Evolutionary conservation across 2,113 vertebrate genomes (phyloP), one percentile per base, ranked within the genome.

Genomic region (Enhydra lutris): DNA sequence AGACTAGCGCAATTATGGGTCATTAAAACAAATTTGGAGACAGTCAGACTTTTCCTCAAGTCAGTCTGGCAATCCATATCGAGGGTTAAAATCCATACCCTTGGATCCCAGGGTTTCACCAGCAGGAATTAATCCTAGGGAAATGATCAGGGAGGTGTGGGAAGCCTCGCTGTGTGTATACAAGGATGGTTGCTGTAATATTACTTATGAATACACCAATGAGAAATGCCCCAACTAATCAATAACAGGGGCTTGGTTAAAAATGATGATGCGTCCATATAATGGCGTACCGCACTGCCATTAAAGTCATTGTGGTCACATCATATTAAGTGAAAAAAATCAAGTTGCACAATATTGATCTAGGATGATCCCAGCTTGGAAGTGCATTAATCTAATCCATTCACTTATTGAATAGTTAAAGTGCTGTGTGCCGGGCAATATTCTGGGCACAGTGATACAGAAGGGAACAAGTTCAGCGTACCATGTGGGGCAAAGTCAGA

Each of bases 321-420:
- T 55, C 74, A 7, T 8, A 42, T 20, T 21, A 76, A 81, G 65
- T 86, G 39, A 36, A 42, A 94, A 94, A 94, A 78, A 81, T 36
- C 63, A 63, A 85, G 34, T 52, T 39, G 8, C 39, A 34, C 89
- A 87, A 57, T 36, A 82, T 18, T 7, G 55, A 47, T 31, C 42
- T 17, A 67, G 39, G 24, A 61, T 1, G 31, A 89, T n/a, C 20
- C 50, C 21, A 20, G 50, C 65, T 91, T 76, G 26, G 12, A 88
- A 91, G 36, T 47, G 23, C 39, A 39, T 18, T 45, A 29, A n/a
- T 63, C n/a, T 24, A n/a, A 63, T 42, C n/a, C 57, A 12, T 34
- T 89, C 50, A 18, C 26, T 63, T 57, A 13, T 42, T 76, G 55
- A 63, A 24, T 29, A 42, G 14, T 55, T 76, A 59, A 36, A 9